These are phyloP conservation scores for Galbula dea DNA, from an alignment of 2,113 vertebrate species.

Conservation along the genomic window DNA sequence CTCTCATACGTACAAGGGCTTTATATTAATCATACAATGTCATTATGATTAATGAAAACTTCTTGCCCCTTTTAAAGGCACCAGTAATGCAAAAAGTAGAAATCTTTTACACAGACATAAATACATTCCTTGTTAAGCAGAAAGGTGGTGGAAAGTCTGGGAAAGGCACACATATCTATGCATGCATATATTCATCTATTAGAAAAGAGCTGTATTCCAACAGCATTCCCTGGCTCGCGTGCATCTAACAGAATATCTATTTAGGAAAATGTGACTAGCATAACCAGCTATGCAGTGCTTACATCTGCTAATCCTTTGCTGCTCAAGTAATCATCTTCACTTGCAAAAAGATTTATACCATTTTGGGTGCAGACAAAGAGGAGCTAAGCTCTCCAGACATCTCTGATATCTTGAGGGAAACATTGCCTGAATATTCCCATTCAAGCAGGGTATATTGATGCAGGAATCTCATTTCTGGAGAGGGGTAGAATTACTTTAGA, in stretches of 20 bases:
- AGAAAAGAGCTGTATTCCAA: not conserved
- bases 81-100: not conserved
- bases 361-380: not conserved
- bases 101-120: not conserved
- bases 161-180: not conserved
- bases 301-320: constrained; percentile 61
- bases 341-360: constrained; percentile 27
- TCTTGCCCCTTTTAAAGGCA: not conserved
- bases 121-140: not conserved
- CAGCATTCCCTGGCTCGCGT: not conserved
- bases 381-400: not conserved
- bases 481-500: not conserved
- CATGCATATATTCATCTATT: not conserved
- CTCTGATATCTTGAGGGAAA: not conserved
- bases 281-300: constrained; percentile 47
- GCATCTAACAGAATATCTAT: not conserved
- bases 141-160: not conserved
- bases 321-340: constrained; percentile 40
- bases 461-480: not conserved
- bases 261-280: constrained; percentile 60
- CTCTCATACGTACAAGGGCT: not conserved
- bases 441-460: not conserved
- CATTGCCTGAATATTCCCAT: not conserved
- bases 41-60: not conserved
- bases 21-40: not conserved